Evolutionary conservation across 1,140 invertebrate genomes (phyloP), one percentile per base, ranked within the genome.

Genomic region (Bombus waltoni): DNA sequence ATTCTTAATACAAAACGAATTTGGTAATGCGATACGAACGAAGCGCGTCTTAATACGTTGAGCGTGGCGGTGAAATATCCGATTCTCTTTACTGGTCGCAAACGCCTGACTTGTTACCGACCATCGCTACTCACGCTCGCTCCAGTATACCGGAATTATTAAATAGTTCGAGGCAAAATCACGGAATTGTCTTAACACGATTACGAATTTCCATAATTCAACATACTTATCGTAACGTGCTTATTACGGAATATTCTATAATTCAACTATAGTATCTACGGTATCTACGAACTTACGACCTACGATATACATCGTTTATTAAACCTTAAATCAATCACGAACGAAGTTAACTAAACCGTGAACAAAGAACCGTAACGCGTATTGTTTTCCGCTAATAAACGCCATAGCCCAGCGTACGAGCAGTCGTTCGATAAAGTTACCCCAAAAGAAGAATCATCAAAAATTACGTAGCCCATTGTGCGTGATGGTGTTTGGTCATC

Each of bases 371-470:
- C 28, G 28, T 42, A 28, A 28, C 38, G 5, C 28, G 38, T 11
- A 25, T 15, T 72, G 70, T 72, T 72, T 42, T n/a, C 40, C n/a
- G 28, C 40, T 72, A 42, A 72, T 42, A 72, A 40, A 72, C 70
- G 42, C 38, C 25, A 28, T 28, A n/a, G 22, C 10, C 22, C 18
- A 53, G 18, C 38, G 2, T 2, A 68, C 66, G 35, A 68, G n/a
- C 32, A 68, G 22, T 38, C n/a, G 15, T 13, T 40, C 25, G 40
- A 42, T 25, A 22, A n/a, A 71, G 28, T 28, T 25, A 5, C 0
- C 9, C 22, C 18, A 3, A 72, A 47, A 57, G 47, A 35, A 35
- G 44, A 47, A n/a, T 57, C 44, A 32, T 57, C 13, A 40, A 72
- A 81, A 72, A 70, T 70, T 57, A 57, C 35, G 15, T 44, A 15